Conservation (phyloP, 2,888 invertebrate genomes). For the Drosophila affinis region DNA sequence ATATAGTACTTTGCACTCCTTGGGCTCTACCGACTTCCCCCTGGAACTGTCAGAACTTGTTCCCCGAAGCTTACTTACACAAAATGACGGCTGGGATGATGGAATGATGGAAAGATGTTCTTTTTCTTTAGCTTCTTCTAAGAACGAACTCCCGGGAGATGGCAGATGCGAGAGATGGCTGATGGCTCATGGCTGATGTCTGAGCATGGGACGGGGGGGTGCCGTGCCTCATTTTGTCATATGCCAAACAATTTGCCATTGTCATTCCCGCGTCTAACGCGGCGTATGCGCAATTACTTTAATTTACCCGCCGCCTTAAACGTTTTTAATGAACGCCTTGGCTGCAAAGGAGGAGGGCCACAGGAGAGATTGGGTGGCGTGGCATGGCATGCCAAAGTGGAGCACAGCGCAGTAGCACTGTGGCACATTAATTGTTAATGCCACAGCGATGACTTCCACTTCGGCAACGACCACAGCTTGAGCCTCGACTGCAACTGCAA, state of each 20-base stretch:
- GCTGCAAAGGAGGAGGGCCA: constrained; percentile 2
- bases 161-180: neutral
- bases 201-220: neutral
- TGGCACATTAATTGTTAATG: constrained; percentile 34
- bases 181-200: neutral
- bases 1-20: no score
- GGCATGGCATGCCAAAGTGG: constrained; percentile 3
- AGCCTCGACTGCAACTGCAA: constrained; percentile 9
- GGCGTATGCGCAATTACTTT: constrained; percentile 54
- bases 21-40: no score
- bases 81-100: neutral
- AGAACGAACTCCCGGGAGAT: neutral
- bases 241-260: constrained; percentile 51
- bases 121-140: neutral
- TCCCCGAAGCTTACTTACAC: neutral
- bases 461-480: neutral
- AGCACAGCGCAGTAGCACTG: constrained; percentile 16
- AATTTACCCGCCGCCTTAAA: constrained; percentile 54
- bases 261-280: constrained; percentile 41
- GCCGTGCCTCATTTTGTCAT: constrained; percentile 16
- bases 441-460: constrained; percentile 13
- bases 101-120: neutral
- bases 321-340: constrained; percentile 49
- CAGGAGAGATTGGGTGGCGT: constrained; percentile 9
- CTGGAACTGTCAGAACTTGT: no score